Evolutionary conservation across 1,140 invertebrate species (phyloP).

Genomic region (Charaxes varanes): DNA sequence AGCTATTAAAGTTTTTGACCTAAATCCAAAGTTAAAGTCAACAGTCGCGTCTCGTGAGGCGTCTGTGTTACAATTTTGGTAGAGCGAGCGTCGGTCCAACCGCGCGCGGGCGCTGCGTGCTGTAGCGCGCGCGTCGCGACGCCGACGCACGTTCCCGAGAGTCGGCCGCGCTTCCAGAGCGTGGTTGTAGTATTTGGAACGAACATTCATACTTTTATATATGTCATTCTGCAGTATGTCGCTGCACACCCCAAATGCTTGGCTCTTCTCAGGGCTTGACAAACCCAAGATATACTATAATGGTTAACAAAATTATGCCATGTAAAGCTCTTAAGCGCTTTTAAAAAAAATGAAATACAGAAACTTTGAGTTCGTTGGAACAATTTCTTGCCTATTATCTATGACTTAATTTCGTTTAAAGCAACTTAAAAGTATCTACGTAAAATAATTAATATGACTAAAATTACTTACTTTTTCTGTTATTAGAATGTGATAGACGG

Average conservation of each 20-base stretch:
- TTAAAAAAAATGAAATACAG: too few species aligned
- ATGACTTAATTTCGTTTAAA: too few species aligned
- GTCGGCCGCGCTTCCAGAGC: conserved; percentile 34
- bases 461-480: conserved; percentile 22
- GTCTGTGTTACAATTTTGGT: conserved; percentile 62
- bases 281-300: background rate
- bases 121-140: conserved; percentile 28
- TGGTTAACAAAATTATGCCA: background rate
- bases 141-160: conserved; percentile 42
- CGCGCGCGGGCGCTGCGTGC: conserved; percentile 14
- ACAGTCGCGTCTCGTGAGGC: conserved; percentile 25
- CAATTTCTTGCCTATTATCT: too few species aligned
- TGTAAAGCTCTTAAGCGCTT: too few species aligned
- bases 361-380: too few species aligned
- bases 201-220: conserved; percentile 35
- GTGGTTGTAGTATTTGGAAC: conserved; percentile 55
- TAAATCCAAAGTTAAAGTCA: conserved; percentile 54
- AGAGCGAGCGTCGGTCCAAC: conserved; percentile 31
- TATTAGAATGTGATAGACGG: conserved; percentile 98
- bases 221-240: too few species aligned
- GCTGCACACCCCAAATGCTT: too few species aligned
- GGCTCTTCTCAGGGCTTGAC: too few species aligned
- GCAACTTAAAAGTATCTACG: too few species aligned
- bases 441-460: conserved; percentile 7
- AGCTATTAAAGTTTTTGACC: too few species aligned